Conservation (phyloP, 2,888 invertebrate species). For the Lacanobia oleracea region DNA sequence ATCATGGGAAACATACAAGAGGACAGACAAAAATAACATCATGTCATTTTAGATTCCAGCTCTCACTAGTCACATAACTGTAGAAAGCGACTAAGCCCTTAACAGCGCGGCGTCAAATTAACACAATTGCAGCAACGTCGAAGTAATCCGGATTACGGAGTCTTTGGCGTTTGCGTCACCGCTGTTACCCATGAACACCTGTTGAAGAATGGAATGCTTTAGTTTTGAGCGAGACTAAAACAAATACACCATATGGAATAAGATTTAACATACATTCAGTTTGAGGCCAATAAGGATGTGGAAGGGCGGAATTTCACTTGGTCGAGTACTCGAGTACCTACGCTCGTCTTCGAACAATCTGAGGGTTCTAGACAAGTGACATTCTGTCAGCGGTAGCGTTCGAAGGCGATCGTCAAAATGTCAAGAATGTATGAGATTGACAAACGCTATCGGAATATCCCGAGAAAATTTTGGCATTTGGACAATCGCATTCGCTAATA, state of each 20-base stretch:
- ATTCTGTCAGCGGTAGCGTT: too few species aligned
- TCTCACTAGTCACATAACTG: slow-evolving; percentile 37
- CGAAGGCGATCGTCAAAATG: too few species aligned
- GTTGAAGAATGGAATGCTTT: slow-evolving; percentile 1
- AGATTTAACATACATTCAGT: not conserved
- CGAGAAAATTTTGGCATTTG: too few species aligned
- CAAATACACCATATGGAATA: not conserved
- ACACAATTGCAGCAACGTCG: slow-evolving; percentile 54
- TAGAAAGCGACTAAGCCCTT: slow-evolving; percentile 60
- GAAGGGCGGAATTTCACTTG: too few species aligned
- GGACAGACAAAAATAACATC: too few species aligned
- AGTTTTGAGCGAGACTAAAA: not conserved
- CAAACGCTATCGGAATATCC: too few species aligned
- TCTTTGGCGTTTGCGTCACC: slow-evolving; percentile 40
- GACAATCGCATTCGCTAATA: too few species aligned
- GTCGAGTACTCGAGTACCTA: too few species aligned
- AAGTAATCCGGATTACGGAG: slow-evolving; percentile 57
- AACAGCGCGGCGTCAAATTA: slow-evolving; percentile 27
- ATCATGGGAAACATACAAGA: too few species aligned
- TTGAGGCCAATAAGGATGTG: not conserved
- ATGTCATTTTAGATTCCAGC: not conserved
- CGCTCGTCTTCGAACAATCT: too few species aligned
- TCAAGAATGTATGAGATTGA: too few species aligned
- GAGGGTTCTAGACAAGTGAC: too few species aligned
- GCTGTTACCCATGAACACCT: slow-evolving; percentile 34